Percentiles rank a stretch among this genome's conserved stretches.
Evolutionary conservation across 1,140 invertebrate species (phyloP).

Genomic region (Caenorhabditis tropicalis): DNA sequence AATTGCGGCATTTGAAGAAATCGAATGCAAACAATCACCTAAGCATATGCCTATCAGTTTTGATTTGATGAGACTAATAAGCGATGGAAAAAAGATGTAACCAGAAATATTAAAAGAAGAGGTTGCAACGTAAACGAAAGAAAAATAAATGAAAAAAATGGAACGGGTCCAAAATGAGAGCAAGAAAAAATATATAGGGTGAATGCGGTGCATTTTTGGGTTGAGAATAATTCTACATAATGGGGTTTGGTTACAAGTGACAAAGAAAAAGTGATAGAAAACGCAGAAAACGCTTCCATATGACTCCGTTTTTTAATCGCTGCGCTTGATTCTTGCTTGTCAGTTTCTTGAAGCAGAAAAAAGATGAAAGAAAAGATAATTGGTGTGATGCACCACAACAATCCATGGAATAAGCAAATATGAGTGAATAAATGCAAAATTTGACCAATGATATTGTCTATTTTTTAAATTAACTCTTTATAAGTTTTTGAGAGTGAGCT

Average conservation of each 20-base stretch:
- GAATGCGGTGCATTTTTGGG: not conserved
- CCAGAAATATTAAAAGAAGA: not conserved
- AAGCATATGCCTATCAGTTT: slow-evolving; percentile 18
- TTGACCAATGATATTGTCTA: too few species aligned
- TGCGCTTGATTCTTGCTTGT: too few species aligned
- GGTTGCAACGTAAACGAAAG: not conserved
- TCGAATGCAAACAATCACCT: not conserved
- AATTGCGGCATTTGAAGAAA: slow-evolving; percentile 19
- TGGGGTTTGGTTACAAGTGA: not conserved
- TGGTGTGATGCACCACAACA: too few species aligned
- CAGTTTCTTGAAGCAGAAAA: too few species aligned
- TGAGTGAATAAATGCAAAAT: too few species aligned
- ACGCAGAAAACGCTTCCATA: not conserved
- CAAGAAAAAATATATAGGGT: not conserved
- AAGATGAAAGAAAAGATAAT: too few species aligned
- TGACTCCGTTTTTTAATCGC: slow-evolving; percentile 29
- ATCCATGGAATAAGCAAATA: too few species aligned
- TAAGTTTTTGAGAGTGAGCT: too few species aligned
- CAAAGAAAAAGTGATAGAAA: not conserved
- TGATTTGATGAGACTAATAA: not conserved
- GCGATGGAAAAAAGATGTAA: not conserved
- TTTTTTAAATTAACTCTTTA: too few species aligned
- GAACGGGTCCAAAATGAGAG: not conserved
- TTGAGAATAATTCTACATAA: not conserved
- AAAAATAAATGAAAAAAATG: not conserved